Conservation (phyloP, 2,113 vertebrate species). For the Calidris pygmaea region DNA sequence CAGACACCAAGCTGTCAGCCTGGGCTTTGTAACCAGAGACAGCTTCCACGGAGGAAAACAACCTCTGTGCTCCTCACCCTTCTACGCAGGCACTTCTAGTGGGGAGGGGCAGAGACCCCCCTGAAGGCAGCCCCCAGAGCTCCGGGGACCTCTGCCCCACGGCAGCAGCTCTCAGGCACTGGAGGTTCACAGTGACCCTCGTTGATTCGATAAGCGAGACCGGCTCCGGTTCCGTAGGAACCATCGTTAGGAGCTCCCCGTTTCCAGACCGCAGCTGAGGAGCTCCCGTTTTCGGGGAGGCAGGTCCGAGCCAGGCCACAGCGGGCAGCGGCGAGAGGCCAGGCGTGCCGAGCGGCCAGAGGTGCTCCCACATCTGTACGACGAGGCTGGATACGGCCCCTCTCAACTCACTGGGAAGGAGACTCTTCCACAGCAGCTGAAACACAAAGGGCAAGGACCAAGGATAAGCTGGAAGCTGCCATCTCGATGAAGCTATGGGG, state of each 20-base stretch:
- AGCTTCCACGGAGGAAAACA: conserved; percentile 31
- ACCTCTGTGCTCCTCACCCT: neutral
- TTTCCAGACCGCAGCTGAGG: neutral
- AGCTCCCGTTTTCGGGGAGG: neutral
- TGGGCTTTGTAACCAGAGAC: conserved; percentile 48
- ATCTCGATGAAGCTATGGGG: neutral
- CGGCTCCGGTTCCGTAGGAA: neutral
- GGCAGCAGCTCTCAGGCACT: neutral
- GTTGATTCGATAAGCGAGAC: rapidly evolving
- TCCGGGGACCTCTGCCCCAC: rapidly evolving
- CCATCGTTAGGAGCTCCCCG: neutral
- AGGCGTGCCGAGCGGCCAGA: neutral
- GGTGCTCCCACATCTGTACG: neutral
- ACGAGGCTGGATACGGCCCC: neutral
- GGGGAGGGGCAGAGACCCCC: neutral
- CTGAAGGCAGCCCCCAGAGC: rapidly evolving
- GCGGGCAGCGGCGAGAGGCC: neutral
- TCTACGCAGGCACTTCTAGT: neutral
- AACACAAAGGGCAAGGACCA: conserved; percentile 8
- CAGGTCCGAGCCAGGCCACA: neutral
- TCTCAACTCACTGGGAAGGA: conserved; percentile 43
- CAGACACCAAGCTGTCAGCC: conserved; percentile 54
- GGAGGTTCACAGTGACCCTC: neutral
- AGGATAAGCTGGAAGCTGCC: neutral
- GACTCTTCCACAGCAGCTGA: conserved; percentile 71